Base-by-base conservation (phyloP, 2,797 vertebrate genomes). In the Numenius phaeopus region DNA sequence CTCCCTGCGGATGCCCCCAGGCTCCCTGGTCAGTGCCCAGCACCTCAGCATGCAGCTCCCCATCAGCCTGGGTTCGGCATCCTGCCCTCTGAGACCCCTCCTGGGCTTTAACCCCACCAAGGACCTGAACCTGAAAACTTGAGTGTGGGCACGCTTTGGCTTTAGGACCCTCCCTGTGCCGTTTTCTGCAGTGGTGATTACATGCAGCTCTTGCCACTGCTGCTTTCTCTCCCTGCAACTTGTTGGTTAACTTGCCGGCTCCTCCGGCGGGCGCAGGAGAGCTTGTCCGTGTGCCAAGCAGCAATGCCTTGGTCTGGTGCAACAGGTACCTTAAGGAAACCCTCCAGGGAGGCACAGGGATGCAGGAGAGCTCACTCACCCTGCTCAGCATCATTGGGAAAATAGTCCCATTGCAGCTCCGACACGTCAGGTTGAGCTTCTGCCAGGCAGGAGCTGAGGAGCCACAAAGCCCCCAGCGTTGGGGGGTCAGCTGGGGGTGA, bases 241-340 rank as follows among this genome's bases (percentile, higher is more conserved):
- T 94, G 93, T 97, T 96, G 96, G 96, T 84, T 57, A 83, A 93
- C 83, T 96, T 94, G 76, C 65, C 0, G 18, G 90, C 49, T 96
- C 87, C 87, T 78, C 71, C 1, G 9, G 69, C 6, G 2, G 70
- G 83, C 37, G 15, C 1, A 1, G 85, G 61, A 84, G 77, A 86
- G 80, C 85, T 70, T 30, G 54, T 46, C 69, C 50, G 1, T 4
- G 49, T 76, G 87, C 87, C 61, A 64, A 65, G 87, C 49, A 42
- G 71, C 34, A 5, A 2, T 9, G 49, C 70, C 24, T 46, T 9
- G n/a, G 32, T 13, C 67, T 77, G 69, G 40, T 89, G 87, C 90
- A 92, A 97, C 95, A 96, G 79, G 92, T 95, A 46, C 64, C 90
- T 39, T 0, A 0, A 59, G 75, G 22, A 77, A 57, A 27, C 73